A percentile compares a stretch with the other conserved stretches of the same genome.
phyloP scores from a whole-genome alignment of 2,797 vertebrate genomes.

The Pogonophryne albipinna region DNA sequence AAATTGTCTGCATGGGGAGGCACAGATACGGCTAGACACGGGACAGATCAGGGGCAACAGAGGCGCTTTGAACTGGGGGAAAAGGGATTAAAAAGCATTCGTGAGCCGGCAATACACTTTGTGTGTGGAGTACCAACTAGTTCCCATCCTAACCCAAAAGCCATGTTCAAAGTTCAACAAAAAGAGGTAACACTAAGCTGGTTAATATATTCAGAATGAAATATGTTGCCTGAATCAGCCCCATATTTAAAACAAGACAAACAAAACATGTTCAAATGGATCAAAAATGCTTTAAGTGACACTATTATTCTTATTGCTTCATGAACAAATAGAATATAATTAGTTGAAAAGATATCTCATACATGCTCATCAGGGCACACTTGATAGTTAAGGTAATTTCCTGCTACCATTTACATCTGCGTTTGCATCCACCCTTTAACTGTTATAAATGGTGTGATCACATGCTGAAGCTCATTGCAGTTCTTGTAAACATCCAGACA shows the following conservation, averaged over 20 bases:
- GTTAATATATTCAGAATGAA: constrained; percentile 1
- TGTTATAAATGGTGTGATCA: constrained; percentile 33
- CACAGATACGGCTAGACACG: constrained; percentile 59
- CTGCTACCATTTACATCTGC: constrained; percentile 13
- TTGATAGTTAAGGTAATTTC: background rate
- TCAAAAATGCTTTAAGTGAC: background rate
- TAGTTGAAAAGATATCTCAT: background rate
- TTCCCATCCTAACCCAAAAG: constrained; percentile 17
- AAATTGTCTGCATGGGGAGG: constrained; percentile 61
- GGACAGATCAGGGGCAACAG: constrained; percentile 54
- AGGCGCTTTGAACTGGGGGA: constrained; percentile 66
- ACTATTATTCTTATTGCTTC: background rate
- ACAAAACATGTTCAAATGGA: background rate
- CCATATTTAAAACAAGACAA: background rate
- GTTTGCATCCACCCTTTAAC: constrained; percentile 21
- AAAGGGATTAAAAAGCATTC: constrained; percentile 74
- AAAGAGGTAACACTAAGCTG: constrained; percentile 2
- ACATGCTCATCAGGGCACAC: background rate
- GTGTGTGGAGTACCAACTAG: constrained; percentile 19
- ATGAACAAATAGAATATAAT: background rate
- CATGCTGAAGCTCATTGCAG: background rate
- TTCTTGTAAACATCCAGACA: constrained; percentile 33
- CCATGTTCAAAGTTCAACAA: background rate
- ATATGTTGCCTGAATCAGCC: background rate
- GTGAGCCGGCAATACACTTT: constrained; percentile 33